Evolutionary conservation across 2,797 vertebrate genomes (phyloP), one percentile per base, ranked within the genome.

Genomic region (Odontamblyopus rebecca): DNA sequence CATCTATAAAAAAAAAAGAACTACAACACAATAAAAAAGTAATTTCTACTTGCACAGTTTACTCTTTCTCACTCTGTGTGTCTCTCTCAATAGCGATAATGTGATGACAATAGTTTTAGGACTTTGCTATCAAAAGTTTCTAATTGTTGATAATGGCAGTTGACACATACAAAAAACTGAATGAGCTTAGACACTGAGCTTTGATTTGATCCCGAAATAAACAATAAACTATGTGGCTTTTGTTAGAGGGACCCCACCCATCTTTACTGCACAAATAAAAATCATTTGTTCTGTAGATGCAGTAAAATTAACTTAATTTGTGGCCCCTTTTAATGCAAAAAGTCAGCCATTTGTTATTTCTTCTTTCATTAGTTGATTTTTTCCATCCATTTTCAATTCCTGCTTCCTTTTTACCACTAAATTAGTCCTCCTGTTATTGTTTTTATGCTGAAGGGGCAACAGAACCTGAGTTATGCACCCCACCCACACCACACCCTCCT

Each of bases 371-470:
- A 79, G 72, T 51, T 71, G 4, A 61, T 61, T 69, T 38, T 63
- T 66, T 79, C 32, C 81, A 56, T 75, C 74, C 81, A 76, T 83
- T 32, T 41, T 72, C 73, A 74, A 82, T 69, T 62, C 57, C 77
- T 4, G 0, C 72, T 88, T 89, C 79, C 79, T 85, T 74, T 61
- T 85, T 69, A 48, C 87, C 91, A 86, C 82, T 11, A 90, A 80
- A 85, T 88, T 84, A 80, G 80, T 78, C 75, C 85, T 85, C 81
- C 80, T 86, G 83, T 88, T 90, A 82, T 87, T 87, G 85, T 85
- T 86, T 85, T 85, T 73, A 86, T 84, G 74, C 59, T 71, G 44
- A 84, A 75, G 64, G 78, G 74, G 73, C 75, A 61, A 81, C 67
- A 74, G 82, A 70, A 77, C 80, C 59, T 6, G 9, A 74, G 72